Conservation (phyloP, 2,888 invertebrate species). For the Troides oblongomaculatus region DNA sequence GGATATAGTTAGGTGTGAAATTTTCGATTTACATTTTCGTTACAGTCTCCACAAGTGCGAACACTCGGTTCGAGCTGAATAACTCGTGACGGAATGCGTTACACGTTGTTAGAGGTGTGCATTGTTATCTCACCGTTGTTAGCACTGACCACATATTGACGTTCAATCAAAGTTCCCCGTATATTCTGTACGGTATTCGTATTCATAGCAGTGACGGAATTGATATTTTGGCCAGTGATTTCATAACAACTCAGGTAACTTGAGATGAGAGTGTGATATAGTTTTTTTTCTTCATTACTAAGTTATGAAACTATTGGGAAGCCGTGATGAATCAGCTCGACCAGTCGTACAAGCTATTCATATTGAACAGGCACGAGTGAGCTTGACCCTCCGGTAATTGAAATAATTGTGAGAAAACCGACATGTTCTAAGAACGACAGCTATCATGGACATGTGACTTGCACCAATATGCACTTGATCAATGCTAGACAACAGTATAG, state of each 20-base stretch:
- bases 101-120: constrained; percentile 14
- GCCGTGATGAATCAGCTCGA: no score
- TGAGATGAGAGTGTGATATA: not conserved
- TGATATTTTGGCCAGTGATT: constrained; percentile 10
- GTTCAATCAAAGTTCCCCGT: constrained; percentile 10
- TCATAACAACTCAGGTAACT: not conserved
- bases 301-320: not conserved
- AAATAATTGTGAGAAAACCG: no score
- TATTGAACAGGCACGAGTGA: no score
- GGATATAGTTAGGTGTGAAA: not conserved
- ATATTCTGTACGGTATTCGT: constrained; percentile 12
- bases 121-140: constrained; percentile 27
- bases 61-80: constrained; percentile 14
- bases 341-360: no score
- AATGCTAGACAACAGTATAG: no score
- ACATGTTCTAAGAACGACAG: no score
- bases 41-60: not conserved
- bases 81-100: constrained; percentile 20
- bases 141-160: constrained; percentile 29
- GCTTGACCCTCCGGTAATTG: no score
- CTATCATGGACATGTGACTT: no score
- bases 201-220: constrained; percentile 10
- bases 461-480: no score
- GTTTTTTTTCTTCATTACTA: not conserved
- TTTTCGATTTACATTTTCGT: constrained; percentile 4